phyloP scores from a whole-genome alignment of 2,113 vertebrate species.

The Semicossyphus pulcher region DNA sequence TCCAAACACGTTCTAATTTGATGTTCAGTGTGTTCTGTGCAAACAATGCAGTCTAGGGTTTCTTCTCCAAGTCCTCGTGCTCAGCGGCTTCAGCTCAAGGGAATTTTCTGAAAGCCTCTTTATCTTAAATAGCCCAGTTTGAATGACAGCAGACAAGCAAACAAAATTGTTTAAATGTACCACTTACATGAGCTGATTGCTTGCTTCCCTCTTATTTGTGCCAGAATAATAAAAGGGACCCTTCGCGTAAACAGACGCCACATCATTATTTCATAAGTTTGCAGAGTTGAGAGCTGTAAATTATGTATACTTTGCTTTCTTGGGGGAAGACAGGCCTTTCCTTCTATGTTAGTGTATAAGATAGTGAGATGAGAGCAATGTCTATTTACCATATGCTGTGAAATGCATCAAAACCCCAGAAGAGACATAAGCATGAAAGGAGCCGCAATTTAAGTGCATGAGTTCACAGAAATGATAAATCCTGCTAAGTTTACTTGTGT shows the following conservation, averaged over 20 bases:
- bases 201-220: slow-evolving; percentile 67
- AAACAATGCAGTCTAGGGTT: slow-evolving; percentile 52
- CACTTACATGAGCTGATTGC: slow-evolving; percentile 68
- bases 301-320: slow-evolving; percentile 75
- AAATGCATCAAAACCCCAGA: slow-evolving; percentile 35
- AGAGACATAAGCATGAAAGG: slow-evolving; percentile 16
- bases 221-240: slow-evolving; percentile 74
- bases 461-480: slow-evolving; percentile 29
- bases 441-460: slow-evolving; percentile 4
- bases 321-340: slow-evolving; percentile 48
- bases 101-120: slow-evolving; percentile 75
- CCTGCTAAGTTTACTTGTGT: slow-evolving; percentile 10
- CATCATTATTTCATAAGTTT: slow-evolving; percentile 84
- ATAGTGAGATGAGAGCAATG: slow-evolving; percentile 23
- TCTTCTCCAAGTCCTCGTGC: slow-evolving; percentile 37
- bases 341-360: slow-evolving; percentile 50
- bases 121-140: slow-evolving; percentile 70
- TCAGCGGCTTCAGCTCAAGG: slow-evolving; percentile 58
- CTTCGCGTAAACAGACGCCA: slow-evolving; percentile 71
- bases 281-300: slow-evolving; percentile 72
- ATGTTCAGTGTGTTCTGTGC: slow-evolving; percentile 50
- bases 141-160: slow-evolving; percentile 78
- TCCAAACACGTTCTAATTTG: slow-evolving; percentile 61
- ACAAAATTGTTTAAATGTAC: slow-evolving; percentile 78
- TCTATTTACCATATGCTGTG: slow-evolving; percentile 50